Conservation (phyloP, 2,888 invertebrate genomes). For the Dysmachus trigonus region DNA sequence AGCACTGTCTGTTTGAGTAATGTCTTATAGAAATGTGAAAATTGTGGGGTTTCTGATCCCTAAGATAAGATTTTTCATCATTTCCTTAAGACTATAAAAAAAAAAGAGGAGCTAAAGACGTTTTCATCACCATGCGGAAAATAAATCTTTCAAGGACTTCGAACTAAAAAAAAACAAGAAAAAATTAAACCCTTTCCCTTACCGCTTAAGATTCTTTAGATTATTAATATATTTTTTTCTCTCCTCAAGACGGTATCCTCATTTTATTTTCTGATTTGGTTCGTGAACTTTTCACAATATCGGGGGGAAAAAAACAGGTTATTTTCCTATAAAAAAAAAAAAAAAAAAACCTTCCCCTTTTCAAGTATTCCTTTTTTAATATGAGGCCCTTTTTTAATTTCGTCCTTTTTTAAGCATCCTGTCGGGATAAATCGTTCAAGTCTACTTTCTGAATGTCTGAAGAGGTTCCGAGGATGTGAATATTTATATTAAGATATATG, state of each 20-base stretch:
- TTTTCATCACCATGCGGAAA: too few relatives aligned
- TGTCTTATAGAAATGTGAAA: too few relatives aligned
- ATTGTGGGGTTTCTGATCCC: too few relatives aligned
- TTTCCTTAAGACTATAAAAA: neutral
- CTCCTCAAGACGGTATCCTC: neutral
- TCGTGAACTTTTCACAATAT: neutral
- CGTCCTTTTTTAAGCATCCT: neutral
- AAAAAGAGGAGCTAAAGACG: too few relatives aligned
- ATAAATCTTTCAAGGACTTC: too few relatives aligned
- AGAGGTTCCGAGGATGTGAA: too few relatives aligned
- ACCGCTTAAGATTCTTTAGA: neutral
- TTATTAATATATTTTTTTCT: neutral
- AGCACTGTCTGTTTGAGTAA: too few relatives aligned
- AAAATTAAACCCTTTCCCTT: neutral
- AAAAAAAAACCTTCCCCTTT: neutral
- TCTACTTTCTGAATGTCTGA: too few relatives aligned
- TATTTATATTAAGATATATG: too few relatives aligned
- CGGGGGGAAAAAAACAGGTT: slow-evolving; percentile 27
- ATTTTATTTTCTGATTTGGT: neutral
- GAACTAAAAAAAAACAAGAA: neutral
- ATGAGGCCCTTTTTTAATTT: neutral
- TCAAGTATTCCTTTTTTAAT: neutral
- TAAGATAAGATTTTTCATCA: slow-evolving; percentile 8
- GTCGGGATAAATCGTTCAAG: neutral
- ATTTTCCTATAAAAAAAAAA: neutral